A percentile compares a stretch with the other conserved stretches of the same genome.
Conservation (phyloP, 2,888 invertebrate genomes). For the Coelogynopora nodosa region DNA sequence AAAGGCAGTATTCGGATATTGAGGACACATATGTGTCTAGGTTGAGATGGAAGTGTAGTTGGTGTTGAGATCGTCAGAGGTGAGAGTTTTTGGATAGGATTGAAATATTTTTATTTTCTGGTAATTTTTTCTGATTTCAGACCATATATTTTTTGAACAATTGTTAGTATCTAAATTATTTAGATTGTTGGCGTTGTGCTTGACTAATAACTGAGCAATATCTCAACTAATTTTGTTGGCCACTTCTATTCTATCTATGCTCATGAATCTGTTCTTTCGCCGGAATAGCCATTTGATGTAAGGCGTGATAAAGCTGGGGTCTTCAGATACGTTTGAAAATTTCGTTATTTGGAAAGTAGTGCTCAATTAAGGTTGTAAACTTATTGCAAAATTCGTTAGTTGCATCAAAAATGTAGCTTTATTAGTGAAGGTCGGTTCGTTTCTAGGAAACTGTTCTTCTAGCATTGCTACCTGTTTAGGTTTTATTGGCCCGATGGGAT, state of each 20-base stretch:
- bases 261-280: not conserved
- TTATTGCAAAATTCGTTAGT: not conserved
- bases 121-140: not conserved
- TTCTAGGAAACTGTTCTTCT: not conserved
- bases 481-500: not conserved
- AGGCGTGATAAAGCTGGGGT: not conserved
- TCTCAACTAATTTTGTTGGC: not conserved
- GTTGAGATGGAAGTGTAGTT: not conserved
- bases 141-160: not conserved
- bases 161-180: no score
- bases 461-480: not conserved
- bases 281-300: not conserved
- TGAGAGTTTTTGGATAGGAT: no score
- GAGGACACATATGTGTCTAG: no score
- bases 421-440: not conserved
- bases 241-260: not conserved
- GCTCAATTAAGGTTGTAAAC: not conserved
- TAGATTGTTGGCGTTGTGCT: not conserved
- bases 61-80: not conserved
- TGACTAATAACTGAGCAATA: not conserved
- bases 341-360: not conserved
- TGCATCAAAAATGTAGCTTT: not conserved
- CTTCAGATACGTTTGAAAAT: not conserved
- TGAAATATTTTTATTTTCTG: no score
- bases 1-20: no score